Evolutionary conservation across 1,140 invertebrate genomes (phyloP).

Genomic region (Conus ventricosus): DNA sequence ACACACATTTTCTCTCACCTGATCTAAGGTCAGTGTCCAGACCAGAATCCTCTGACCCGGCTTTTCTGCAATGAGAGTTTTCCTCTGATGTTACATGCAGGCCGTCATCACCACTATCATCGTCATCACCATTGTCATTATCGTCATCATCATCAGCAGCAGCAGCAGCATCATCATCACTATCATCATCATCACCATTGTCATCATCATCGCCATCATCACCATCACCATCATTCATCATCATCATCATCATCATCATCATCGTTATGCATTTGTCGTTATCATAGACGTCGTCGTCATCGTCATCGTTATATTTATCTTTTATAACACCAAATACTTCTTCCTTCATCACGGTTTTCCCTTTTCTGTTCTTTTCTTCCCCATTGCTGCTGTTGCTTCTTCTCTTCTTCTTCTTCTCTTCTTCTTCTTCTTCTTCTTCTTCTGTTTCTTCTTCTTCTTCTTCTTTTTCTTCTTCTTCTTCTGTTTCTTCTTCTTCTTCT

Average conservation of each 20-base stretch:
- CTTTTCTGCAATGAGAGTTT: background rate
- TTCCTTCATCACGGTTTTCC: background rate
- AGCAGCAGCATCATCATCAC: background rate
- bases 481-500: background rate
- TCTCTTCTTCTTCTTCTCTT: background rate
- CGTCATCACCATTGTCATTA: background rate
- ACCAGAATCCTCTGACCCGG: conserved; percentile 5
- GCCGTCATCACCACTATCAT: background rate
- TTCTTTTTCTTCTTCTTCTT: background rate
- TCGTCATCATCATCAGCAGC: background rate
- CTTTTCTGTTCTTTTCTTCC: no score
- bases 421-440: background rate
- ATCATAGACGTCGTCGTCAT: no score
- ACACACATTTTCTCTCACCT: background rate
- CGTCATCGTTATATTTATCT: no score
- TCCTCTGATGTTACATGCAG: no score
- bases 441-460: background rate
- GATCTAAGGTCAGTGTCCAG: conserved; percentile 12
- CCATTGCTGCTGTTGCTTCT: background rate
- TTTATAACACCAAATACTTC: no score
- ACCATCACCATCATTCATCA: no score
- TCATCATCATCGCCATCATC: background rate
- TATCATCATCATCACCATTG: background rate
- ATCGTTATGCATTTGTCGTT: no score
- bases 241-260: no score